These are phyloP conservation scores for Dasypus novemcinctus DNA, from an alignment of 2,113 vertebrate genomes.

Conservation along the genomic window DNA sequence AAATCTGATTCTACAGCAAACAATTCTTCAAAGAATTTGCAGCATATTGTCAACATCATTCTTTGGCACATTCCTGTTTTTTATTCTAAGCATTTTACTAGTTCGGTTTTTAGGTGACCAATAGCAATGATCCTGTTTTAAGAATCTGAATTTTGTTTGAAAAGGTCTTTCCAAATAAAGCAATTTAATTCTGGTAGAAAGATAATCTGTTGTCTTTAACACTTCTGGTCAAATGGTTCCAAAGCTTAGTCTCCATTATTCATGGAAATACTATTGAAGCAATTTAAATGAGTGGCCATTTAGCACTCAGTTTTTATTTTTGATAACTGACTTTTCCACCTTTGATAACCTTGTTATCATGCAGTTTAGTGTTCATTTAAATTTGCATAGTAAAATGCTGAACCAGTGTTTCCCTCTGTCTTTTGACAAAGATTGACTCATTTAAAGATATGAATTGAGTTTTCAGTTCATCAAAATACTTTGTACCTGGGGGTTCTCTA, in stretches of 20 bases:
- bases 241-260: neutral
- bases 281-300: no score
- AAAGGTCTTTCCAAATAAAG: neutral
- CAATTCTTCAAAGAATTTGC: neutral
- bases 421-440: neutral
- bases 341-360: neutral
- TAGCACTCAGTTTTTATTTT: neutral
- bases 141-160: constrained; percentile 1
- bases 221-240: neutral
- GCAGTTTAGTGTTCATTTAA: neutral
- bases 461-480: neutral
- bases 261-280: neutral
- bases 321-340: neutral
- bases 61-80: neutral
- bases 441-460: neutral
- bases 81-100: neutral
- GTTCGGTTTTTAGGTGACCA: neutral
- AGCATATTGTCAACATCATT: neutral
- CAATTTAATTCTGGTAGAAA: neutral
- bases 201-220: neutral
- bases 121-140: constrained; percentile 21
- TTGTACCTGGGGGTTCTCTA: neutral
- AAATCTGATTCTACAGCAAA: neutral
- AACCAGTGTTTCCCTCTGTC: neutral
- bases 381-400: neutral